phyloP scores from a whole-genome alignment of 2,113 vertebrate genomes.

The Epinephelus fuscoguttatus region DNA sequence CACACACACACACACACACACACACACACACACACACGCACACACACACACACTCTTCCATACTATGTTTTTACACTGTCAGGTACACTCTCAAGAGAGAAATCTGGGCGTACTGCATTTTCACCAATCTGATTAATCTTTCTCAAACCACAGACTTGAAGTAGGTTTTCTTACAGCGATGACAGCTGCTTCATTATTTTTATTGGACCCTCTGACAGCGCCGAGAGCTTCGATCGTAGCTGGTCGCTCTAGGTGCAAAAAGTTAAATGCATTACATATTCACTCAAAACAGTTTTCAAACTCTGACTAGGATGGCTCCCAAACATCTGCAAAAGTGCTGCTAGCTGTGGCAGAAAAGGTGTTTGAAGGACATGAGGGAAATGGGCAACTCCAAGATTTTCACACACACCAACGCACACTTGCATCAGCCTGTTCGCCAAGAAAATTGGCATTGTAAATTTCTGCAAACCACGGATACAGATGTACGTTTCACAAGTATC shows the following conservation, averaged over 20 bases:
- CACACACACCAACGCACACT: neutral
- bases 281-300: constrained; percentile 41
- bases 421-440: too few species aligned
- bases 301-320: constrained; percentile 38
- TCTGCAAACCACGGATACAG: too few species aligned
- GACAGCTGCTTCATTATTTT: constrained; percentile 65
- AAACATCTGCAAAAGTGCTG: constrained; percentile 53
- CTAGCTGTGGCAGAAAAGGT: constrained; percentile 1
- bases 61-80: constrained; percentile 41
- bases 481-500: too few species aligned
- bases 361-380: constrained; percentile 14
- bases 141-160: constrained; percentile 38
- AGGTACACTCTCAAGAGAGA: constrained; percentile 39
- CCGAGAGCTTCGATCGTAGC: constrained; percentile 23
- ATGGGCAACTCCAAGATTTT: neutral
- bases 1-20: neutral
- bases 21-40: neutral
- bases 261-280: constrained; percentile 58
- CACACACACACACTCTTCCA: neutral
- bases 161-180: constrained; percentile 33
- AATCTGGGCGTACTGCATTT: constrained; percentile 14
- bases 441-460: too few species aligned
- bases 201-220: constrained; percentile 45
- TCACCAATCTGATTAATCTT: constrained; percentile 36
- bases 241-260: constrained; percentile 45